Evolutionary conservation across 2,797 vertebrate species (phyloP).

Genomic region (Pangasius djambal): DNA sequence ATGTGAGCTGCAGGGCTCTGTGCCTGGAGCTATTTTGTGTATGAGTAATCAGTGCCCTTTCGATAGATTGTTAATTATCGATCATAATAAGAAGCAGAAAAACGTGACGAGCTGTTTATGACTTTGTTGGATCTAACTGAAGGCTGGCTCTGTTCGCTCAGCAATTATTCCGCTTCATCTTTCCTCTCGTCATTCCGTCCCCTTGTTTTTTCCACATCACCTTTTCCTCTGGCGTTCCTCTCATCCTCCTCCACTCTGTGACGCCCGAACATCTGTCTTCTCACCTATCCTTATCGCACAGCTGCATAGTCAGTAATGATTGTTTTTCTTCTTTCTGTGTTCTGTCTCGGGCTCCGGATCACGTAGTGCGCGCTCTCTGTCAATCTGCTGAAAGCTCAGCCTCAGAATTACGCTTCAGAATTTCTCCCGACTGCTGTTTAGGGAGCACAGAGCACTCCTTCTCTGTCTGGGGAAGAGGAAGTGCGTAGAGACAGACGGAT

Average conservation of each 20-base stretch:
- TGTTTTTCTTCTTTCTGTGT: slow-evolving; percentile 8
- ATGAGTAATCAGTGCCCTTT: slow-evolving; percentile 22
- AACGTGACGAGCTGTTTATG: background rate
- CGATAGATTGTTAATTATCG: background rate
- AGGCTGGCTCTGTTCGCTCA: background rate
- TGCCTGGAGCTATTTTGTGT: background rate
- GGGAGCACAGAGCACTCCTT: background rate
- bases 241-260: background rate
- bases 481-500: background rate
- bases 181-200: background rate
- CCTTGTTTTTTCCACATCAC: background rate
- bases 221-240: slow-evolving; percentile 3
- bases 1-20: background rate
- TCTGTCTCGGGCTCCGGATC: slow-evolving; percentile 1
- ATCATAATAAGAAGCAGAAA: background rate
- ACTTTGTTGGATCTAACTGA: background rate
- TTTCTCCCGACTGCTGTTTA: slow-evolving; percentile 5
- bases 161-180: background rate
- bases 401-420: background rate
- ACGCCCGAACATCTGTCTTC: background rate
- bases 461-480: background rate
- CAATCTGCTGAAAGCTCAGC: slow-evolving; percentile 9
- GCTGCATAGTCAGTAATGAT: slow-evolving; percentile 9
- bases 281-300: background rate
- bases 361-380: background rate